These are phyloP conservation scores for Salvator merianae DNA, from an alignment of 2,113 vertebrate species.

Conservation along the genomic window DNA sequence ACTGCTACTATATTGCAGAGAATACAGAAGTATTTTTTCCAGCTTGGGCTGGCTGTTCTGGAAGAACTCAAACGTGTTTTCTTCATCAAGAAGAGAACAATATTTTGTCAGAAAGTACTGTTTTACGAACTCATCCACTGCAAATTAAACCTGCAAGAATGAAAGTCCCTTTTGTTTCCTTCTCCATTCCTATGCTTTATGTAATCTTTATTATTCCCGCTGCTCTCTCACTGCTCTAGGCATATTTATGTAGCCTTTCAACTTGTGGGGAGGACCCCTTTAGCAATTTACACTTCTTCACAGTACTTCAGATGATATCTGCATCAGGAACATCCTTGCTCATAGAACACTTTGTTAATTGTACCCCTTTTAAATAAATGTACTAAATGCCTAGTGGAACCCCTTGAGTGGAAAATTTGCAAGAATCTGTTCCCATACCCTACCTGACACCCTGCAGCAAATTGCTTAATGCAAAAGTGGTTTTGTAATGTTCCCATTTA, in stretches of 20 bases:
- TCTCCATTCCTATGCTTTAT: not conserved
- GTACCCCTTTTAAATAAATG: not conserved
- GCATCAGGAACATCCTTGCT: not conserved
- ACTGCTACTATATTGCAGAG: not conserved
- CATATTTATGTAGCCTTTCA: not conserved
- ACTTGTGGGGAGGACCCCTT: not conserved
- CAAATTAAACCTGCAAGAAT: no score
- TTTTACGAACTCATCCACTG: no score
- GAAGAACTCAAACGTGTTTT: not conserved
- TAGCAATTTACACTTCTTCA: not conserved
- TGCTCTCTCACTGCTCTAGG: not conserved
- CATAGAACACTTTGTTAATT: not conserved
- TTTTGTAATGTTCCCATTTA: no score
- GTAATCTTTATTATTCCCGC: no score
- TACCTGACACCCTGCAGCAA: no score
- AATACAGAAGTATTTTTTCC: not conserved
- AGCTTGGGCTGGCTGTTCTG: not conserved
- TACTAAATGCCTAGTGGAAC: not conserved
- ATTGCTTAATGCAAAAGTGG: no score
- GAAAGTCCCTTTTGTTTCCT: not conserved
- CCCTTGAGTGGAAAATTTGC: not conserved
- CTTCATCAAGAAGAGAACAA: not conserved
- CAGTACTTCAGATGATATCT: not conserved
- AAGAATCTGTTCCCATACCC: no score
- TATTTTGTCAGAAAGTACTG: not conserved